Evolutionary conservation across 2,888 invertebrate genomes (phyloP), one percentile per base, ranked within the genome.

Genomic region (Sphinx pinastri): DNA sequence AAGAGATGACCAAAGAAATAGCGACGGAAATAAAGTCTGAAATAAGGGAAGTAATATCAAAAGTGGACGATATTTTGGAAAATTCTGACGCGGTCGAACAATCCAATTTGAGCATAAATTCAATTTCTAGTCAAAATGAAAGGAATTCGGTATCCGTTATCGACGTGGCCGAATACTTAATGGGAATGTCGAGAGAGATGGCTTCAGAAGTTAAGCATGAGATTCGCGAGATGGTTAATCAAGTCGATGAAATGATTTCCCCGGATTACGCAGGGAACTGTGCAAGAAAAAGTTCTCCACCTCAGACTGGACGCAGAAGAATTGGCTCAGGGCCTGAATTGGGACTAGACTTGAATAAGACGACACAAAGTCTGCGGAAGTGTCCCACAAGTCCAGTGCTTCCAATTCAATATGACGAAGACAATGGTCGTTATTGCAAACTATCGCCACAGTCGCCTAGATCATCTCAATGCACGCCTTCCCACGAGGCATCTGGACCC

Each of bases 21-120:
- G 97, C 97, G 0, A 97, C 96, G 12, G 97, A 97, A 89, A 96
- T 97, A 25, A 97, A 97, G 84, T 97, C 97, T 2, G 97, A 97
- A 92, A 96, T 97, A 57, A 94, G 97, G 8, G 97, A 96, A 86
- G 97, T 97, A 0, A 97, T 97, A 77, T 96, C 96, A 2, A 96
- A 95, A 87, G 97, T 97, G 0, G 97, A 97, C 77, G 97, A 97
- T 82, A 97, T 96, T 67, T 88, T 97, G 51, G 96, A 97, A 73
- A 96, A 96, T 83, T 95, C 95, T 0, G 96, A 96, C 80, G 90
- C 93, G 0, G 83, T 95, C 8, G 96, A 96, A 77, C 93, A 94
- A 79, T 87, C 92, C 47, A 94, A 94, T 83, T 74, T 89, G 67
- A 94, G 94, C 74, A 85, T 94, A 70, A 92, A 86, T 73, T 95